These are phyloP conservation scores for Novumbra hubbsi DNA, from an alignment of 2,797 vertebrate species.

Conservation along the genomic window DNA sequence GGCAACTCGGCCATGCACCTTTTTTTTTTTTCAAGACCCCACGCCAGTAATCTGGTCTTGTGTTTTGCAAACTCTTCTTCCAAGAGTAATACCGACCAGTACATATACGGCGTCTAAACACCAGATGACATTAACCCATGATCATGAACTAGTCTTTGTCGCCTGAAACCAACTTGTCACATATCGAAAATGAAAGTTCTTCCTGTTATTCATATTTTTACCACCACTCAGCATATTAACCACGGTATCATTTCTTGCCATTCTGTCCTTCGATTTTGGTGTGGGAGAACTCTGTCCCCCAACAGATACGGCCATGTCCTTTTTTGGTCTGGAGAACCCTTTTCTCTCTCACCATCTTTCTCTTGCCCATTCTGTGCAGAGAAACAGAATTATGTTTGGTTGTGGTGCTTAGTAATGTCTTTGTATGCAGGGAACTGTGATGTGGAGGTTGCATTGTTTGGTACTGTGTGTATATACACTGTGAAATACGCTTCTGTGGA, in stretches of 20 bases:
- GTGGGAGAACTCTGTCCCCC: conserved; percentile 42
- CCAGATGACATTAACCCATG: not conserved
- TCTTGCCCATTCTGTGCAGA: not conserved
- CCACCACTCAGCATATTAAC: conserved; percentile 11
- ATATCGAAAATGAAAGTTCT: conserved; percentile 20
- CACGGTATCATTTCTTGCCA: conserved; percentile 39
- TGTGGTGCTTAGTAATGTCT: no score
- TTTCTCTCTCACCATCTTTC: conserved; percentile 9
- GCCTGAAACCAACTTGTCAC: conserved; percentile 7
- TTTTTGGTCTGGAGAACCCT: conserved; percentile 70
- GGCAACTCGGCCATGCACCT: no score
- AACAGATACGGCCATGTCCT: conserved; percentile 66
- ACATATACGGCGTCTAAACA: not conserved
- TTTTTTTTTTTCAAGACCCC: not conserved
- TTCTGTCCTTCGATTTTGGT: conserved; percentile 37
- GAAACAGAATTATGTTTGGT: no score
- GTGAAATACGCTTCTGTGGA: no score
- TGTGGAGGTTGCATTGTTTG: no score
- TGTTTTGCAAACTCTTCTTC: not conserved
- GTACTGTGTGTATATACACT: no score
- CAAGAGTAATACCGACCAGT: not conserved
- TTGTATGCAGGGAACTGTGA: no score
- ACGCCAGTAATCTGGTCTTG: not conserved
- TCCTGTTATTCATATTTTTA: not conserved
- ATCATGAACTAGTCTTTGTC: not conserved